Base-by-base conservation (phyloP, 2,113 vertebrate genomes). In the Sardina pilchardus region DNA sequence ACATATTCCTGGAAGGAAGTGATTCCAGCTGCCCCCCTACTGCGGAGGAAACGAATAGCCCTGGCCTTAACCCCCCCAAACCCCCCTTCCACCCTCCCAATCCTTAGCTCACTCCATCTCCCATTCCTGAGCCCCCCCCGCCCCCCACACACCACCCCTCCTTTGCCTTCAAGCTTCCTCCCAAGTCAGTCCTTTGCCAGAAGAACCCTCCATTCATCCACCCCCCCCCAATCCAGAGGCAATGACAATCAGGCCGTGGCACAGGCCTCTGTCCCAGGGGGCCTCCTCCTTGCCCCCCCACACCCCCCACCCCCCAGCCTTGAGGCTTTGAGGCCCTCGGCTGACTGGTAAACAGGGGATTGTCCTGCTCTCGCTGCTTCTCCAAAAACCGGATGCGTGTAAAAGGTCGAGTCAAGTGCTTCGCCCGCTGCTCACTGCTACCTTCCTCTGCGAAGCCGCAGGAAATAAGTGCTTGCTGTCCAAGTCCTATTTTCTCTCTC, bases 381-480 rank as follows among this genome's bases (percentile, higher is more conserved):
- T 71, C 63, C 63, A 71, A 14, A 71, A 14, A 34, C 3, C 63
- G 26, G n/a, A 30, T 71, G n/a, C 16, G 63, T 67, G 59, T 67
- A 26, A 71, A 71, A 34, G 24, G 63, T 71, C 16, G 50, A 0
- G 43, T 59, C 53, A 53, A 8, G 71, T 39, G 39, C 6, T 71
- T 9, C 81, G 43, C 0, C 44, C 24, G 45, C 30, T 67, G 44
- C 53, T 85, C 36, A 36, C 30, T 14, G 63, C 63, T 71, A 26
- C 19, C 39, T 85, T 85, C 83, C 59, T n/a, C 83, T 86, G 85
- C 71, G 85, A 44, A 48, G 82, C 83, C 47, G 47, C 56, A 75
- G 67, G 63, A 85, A 89, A 84, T n/a, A 82, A 21, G 53, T 19
- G 8, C 48, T 19, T 48, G 5, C 26, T 30, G 34, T 71, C 63